Evolutionary conservation across 2,888 invertebrate genomes (phyloP), one percentile per base, ranked within the genome.

Genomic region (Teleiodes luculella): DNA sequence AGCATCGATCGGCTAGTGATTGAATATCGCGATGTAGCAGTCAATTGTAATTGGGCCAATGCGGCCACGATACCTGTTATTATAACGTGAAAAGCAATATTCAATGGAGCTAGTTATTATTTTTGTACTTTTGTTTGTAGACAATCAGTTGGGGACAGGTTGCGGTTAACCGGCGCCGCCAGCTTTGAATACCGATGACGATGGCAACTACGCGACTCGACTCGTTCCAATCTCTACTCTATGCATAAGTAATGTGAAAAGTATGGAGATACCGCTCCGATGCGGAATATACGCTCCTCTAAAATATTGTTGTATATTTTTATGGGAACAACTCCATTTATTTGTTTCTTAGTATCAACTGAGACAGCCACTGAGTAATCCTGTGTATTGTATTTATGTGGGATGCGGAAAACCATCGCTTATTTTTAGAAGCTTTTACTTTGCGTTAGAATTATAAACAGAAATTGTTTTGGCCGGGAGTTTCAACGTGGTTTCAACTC

Each of bases 171-270:
- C 76, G 74, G 78, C 71, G 76, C 69, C 73, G 70, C 65, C 62
- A 68, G 78, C 75, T 83, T 79, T 80, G 86, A 86, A 86, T 86
- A 80, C 83, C 83, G 84, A 85, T 86, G 86, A 86, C 82, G 77
- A 64, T 59, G n/a, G 70, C 84, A 78, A 80, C 83, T 80, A 79
- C 81, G 71, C 75, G 73, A 78, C 78, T 78, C 74, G 74, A 78
- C 78, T 78, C 85, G 84, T 81, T 87, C 85, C 88, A 88, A 88
- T 88, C 86, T 86, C 78, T 85, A 86, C 78, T 83, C 88, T 86
- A 87, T 87, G 87, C 86, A 86, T 89, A 87, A 86, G 78, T 88
- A 87, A 89, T 89, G 84, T 78, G 83, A 82, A 87, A 87, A 85
- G 86, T 86, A 84, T 86, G 86, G 83, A 84, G 80, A 83, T 81